Percentiles rank a stretch among this genome's conserved stretches.
Conservation (phyloP, 2,113 vertebrate species). For the Phalacrocorax brasilianus region DNA sequence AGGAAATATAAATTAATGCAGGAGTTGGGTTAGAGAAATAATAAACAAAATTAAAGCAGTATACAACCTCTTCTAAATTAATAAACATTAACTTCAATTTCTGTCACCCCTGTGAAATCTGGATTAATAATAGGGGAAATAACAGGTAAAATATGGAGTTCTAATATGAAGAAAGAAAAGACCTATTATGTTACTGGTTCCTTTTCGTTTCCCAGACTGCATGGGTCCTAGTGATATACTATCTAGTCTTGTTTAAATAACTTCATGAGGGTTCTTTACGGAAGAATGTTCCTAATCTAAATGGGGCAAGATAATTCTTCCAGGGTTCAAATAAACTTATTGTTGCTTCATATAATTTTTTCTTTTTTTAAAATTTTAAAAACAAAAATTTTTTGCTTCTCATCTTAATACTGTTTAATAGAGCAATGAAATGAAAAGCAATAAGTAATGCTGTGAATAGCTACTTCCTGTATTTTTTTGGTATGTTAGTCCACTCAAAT, state of each 20-base stretch:
- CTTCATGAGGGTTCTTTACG: not conserved
- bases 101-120: not conserved
- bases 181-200: not conserved
- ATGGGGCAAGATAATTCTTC: not conserved
- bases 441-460: not conserved
- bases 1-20: not conserved
- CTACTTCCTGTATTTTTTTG: not conserved
- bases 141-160: not conserved
- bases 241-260: not conserved
- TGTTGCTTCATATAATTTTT: not conserved
- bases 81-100: not conserved
- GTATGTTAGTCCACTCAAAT: not conserved
- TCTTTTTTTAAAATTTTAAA: not conserved
- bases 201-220: not conserved
- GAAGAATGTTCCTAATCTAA: not conserved
- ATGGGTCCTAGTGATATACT: not conserved
- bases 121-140: not conserved
- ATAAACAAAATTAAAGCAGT: not conserved
- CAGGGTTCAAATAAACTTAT: not conserved
- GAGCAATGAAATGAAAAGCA: not conserved
- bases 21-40: not conserved
- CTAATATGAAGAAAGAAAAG: not conserved
- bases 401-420: not conserved
- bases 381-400: accelerated
- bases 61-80: not conserved